Evolutionary conservation across 1,140 invertebrate genomes (phyloP), one percentile per base, ranked within the genome.

Genomic region (Harpegnathos saltator): DNA sequence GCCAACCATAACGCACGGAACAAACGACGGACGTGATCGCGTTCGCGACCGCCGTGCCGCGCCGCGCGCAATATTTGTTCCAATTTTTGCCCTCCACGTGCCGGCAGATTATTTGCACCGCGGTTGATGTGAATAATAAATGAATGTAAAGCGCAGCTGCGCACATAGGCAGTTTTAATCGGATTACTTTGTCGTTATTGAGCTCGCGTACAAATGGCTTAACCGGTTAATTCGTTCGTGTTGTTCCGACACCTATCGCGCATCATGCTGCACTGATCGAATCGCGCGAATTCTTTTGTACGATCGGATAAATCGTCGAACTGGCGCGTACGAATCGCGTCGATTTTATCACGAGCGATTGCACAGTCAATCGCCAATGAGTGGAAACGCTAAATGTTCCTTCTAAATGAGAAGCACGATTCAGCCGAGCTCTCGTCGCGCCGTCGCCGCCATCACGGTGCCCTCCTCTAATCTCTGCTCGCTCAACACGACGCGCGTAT

Each of bases 1-100:
- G n/a, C 19, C 26, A 44, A 44, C 38, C 11, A 44, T 9, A 14
- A 65, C 24, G n/a, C n/a, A 24, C 54, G 24, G 12, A 83, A 80
- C 81, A 78, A 86, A 84, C 62, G 81, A 87, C 71, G 38, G 38
- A 68, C 82, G 74, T 78, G 86, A 80, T 87, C 69, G 82, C 24
- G 22, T 68, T 38, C n/a, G 65, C 17, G 71, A 71, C 24, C 22
- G 61, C 5, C 24, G 26, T 17, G 58, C n/a, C 24, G 26, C 22
- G 58, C n/a, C 44, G 65, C 58, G 58, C 7, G 52, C 33, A 69
- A 48, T 54, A 80, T 80, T 80, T 80, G 24, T 77, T 77, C 54
- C 33, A 69, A 68, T 69, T 78, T 56, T 80, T 71, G 7, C 22
- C 26, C 33, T 58, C 52, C 19, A 44, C n/a, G 14, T 48, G 9